Evolutionary conservation across 2,888 invertebrate species (phyloP), one percentile per base, ranked within the genome.

Genomic region (Bursaphelenchus okinawaensis): DNA sequence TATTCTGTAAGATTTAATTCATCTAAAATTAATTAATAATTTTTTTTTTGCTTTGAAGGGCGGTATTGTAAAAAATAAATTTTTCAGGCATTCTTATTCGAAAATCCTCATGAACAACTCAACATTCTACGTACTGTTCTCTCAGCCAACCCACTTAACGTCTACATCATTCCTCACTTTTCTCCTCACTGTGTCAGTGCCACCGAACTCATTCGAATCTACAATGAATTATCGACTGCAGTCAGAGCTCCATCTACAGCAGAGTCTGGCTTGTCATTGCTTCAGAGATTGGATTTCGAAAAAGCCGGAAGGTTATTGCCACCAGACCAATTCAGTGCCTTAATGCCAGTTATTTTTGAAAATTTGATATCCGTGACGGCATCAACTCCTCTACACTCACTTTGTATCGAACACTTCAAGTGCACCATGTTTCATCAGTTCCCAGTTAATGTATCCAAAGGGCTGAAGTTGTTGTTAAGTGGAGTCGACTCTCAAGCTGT

Each of bases 391-490:
- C 68, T 78, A 0, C 72, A 73, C 40, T 40, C 69, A 7, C 62
- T 80, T 20, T 79, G 80, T 57, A 59, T 75, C 24, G 71, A 76
- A 59, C 80, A 80, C 63, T 74, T 80, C 23, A 59, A 75, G 24
- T 73, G 74, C 31, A 75, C 77, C 56, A 70, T 80, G 24, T 80
- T 80, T 63, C 80, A 80, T 60, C 74, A 74, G 19, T 80, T 79
- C 56, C 80, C 80, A 3, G 62, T 68, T 55, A 80, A 80, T 58
- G 72, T 80, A 52, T 66, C 68, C 7, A 62, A 65, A 57, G 80
- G 79, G 22, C 60, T 80, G 23, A 70, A 73, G 7, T 29, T 78
- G 55, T 68, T 76, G 19, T 64, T 80, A 20, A 27, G 50, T 59
- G 80, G 80, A 4, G 75, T 75, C 55, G 74, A 76, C 58, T 68